Evolutionary conservation across 1,140 invertebrate species (phyloP).

Genomic region (Schlechtendalia chinensis): DNA sequence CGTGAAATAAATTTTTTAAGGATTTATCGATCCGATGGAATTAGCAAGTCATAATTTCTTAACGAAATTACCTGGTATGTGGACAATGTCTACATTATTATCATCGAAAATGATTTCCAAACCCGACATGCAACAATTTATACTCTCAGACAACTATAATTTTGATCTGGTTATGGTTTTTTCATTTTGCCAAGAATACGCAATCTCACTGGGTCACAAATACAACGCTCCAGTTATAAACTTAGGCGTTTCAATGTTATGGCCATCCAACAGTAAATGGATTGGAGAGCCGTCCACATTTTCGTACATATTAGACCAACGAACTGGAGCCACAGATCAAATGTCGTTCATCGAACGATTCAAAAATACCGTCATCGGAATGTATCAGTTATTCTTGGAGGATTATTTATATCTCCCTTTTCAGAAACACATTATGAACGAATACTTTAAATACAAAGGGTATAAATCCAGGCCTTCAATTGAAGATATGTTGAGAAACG

Average conservation of each 20-base stretch:
- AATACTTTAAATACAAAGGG: slow-evolving; percentile 51
- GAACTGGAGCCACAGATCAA: slow-evolving; percentile 54
- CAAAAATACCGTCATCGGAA: slow-evolving; percentile 43
- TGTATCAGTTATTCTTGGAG: slow-evolving; percentile 16
- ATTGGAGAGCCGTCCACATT: slow-evolving; percentile 21
- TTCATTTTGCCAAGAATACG: slow-evolving; percentile 45
- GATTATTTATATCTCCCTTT: slow-evolving; percentile 51
- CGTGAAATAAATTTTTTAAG: not conserved
- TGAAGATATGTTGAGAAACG: slow-evolving; percentile 54
- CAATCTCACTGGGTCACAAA: slow-evolving; percentile 51
- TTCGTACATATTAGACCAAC: slow-evolving; percentile 50
- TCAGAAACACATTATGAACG: slow-evolving; percentile 39
- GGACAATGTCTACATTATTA: not conserved
- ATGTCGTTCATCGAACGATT: slow-evolving; percentile 60
- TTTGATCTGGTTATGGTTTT: slow-evolving; percentile 26
- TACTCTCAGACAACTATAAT: not conserved
- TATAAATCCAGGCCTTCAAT: slow-evolving; percentile 51
- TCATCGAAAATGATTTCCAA: not conserved
- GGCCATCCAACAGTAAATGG: slow-evolving; percentile 38
- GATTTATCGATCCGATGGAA: not conserved
- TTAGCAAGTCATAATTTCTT: slow-evolving; percentile 7
- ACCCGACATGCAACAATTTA: slow-evolving; percentile 17
- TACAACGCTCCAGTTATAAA: slow-evolving; percentile 54
- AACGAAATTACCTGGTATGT: not conserved
- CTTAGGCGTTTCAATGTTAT: slow-evolving; percentile 61